Evolutionary conservation across 2,888 invertebrate species (phyloP), one percentile per base, ranked within the genome.

Genomic region (Stictocephala bisonia): DNA sequence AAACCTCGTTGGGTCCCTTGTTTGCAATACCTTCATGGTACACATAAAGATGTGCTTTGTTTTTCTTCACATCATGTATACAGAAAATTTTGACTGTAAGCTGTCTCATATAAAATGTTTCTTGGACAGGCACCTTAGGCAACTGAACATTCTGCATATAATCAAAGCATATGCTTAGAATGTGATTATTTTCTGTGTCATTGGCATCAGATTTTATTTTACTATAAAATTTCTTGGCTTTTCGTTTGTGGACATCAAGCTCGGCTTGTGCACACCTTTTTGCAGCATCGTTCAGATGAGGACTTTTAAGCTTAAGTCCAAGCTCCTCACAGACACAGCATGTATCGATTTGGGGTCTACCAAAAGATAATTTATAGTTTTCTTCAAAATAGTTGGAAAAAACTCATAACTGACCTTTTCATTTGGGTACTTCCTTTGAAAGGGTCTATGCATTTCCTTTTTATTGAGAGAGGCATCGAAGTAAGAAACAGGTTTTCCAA

Each of bases 21-120:
- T 75, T 74, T 53, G 78, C 76, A 60, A 75, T 72, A 7, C 67
- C 73, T 74, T 81, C 80, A 53, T 74, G 72, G 76, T 80, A 80
- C 20, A 71, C 48, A 73, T 78, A 80, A 53, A 77, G 76, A 15
- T 44, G 48, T 7, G 76, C 78, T 44, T 76, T 74, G 66, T 78
- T 78, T n/a, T 73, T 77, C 27, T 77, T 74, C 56, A 80, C 72
- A 60, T 79, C 76, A 71, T 79, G 78, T 60, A 75, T 74, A 74
- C 66, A 74, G 56, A 75, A 71, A 15, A 76, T 53, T 69, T 67
- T 68, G 35, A 73, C 75, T 9, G 76, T 77, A 18, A 76, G 50
- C 53, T 79, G 75, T 18, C 77, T 53, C 22, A 74, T 71, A 75
- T 77, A 79, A 41, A 70, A 70, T 2, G 53, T 69, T 3, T 53